These are phyloP conservation scores for Entomobrya proxima DNA, from an alignment of 2,888 invertebrate species.

Conservation along the genomic window DNA sequence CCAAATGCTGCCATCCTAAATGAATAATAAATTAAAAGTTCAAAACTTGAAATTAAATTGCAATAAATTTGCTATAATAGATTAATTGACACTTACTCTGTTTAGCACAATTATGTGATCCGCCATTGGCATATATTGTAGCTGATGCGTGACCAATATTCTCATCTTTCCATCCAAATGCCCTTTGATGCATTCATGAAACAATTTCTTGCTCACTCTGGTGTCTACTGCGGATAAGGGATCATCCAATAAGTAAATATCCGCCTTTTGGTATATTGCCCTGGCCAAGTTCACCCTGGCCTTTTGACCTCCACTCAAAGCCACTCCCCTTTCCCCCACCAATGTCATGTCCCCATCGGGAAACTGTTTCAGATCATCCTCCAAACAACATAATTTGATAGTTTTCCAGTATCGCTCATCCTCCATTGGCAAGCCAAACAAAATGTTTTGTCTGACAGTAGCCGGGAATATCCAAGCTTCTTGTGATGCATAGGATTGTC, in stretches of 20 bases:
- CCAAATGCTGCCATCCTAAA: conserved; percentile 51
- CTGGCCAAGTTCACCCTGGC: conserved; percentile 87
- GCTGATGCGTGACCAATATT: conserved; percentile 85
- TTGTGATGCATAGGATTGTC: conserved; percentile 52
- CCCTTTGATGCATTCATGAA: conserved; percentile 78
- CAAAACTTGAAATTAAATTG: not conserved
- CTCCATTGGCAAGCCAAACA: conserved; percentile 48
- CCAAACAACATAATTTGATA: conserved; percentile 36
- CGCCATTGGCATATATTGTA: conserved; percentile 81
- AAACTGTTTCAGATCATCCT: conserved; percentile 44
- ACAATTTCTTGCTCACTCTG: conserved; percentile 78
- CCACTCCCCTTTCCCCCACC: conserved; percentile 91
- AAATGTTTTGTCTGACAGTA: conserved; percentile 49
- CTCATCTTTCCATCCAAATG: conserved; percentile 77
- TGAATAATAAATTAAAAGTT: not conserved
- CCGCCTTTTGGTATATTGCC: conserved; percentile 79
- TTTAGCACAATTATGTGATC: conserved; percentile 54
- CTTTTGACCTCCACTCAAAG: conserved; percentile 83
- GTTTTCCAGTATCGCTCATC: conserved; percentile 42
- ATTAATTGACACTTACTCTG: not conserved
- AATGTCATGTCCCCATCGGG: conserved; percentile 86
- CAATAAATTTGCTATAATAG: not conserved
- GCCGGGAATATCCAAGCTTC: conserved; percentile 54
- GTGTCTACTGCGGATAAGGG: conserved; percentile 80
- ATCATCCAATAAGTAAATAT: conserved; percentile 79